Evolutionary conservation across 30 jellyfish, hydroid and myxozoan species (phyloP), one percentile per base, ranked within the genome.

Genomic region (Morbakka virulenta): DNA sequence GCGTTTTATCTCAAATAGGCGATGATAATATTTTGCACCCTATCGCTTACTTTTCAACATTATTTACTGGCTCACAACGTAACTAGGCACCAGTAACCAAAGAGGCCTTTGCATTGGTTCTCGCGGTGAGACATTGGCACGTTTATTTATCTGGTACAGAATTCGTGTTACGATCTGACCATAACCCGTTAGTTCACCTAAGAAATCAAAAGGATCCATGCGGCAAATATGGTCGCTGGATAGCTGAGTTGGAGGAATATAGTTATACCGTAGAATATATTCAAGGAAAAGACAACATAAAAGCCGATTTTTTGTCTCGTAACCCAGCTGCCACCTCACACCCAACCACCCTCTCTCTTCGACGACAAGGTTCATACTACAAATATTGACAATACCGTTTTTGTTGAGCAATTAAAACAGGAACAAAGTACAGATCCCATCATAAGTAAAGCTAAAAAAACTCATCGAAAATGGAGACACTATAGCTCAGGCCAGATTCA

Each of bases 41-140:
- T 3, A 61, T 76, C 12, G 78, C 87, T 21, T 53, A 53, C 33
- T 76, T 76, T 32, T 76, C 87, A 2, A 76, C 87, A 22, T 31
- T 70, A 2, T 76, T 32, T 23, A 66, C 48, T 30, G 28, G 80
- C 75, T 61, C 79, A 17, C 87, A 76, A 33, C 77, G 75, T 24
- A 52, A 57, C 67, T 57, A 78, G 87, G 9, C 69, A 14, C 68
- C 79, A 47, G 32, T 66, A 2, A 51, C 87, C 22, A 76, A 76
- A 61, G 87, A 76, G 49, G 87, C 87, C 0, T 61, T 57, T 36
- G 69, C 87, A 1, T 50, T 57, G 28, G 87, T 76, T 20, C 49
- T 66, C 3, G 36, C 73, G 11, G 82, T 41, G 35, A 70, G 82
- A 21, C 73, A 35, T 35, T 70, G 82, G 35, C 82, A 70, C 6